Base-by-base conservation (phyloP, 2,113 vertebrate species). In the Sander lucioperca region DNA sequence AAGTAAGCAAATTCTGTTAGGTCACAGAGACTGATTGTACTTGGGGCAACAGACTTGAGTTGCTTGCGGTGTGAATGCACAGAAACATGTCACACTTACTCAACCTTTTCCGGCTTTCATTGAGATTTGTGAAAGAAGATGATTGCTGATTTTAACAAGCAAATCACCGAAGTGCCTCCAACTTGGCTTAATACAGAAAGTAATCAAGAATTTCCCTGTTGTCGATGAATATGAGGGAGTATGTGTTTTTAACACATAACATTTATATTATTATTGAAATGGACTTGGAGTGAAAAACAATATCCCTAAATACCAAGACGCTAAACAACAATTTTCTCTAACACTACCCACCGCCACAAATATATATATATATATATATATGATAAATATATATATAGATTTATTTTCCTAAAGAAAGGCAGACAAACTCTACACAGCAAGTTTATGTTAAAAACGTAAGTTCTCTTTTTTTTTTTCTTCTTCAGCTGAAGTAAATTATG, bases 291-390 rank as follows among this genome's bases (percentile, higher is more conserved):
- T 89, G 79, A 89, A 48, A 94, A 93, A 89, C 54, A 45, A 92
- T 86, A 83, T 56, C 59, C 45, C 65, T 53, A 87, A 85, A 85
- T 85, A 89, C 88, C 68, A 84, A 91, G 63, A 88, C 71, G 90
- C 81, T 88, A 86, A 93, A 94, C 85, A 89, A 89, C 86, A 79
- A 78, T 93, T 85, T 91, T 88, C 68, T 91, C 87, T 94, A 93
- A 93, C 64, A 78, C 93, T 93, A 95, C 86, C 89, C 89, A 95
- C 89, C 77, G 73, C 87, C 94, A 96, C 94, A 93, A 90, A 93
- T 87, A 93, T 86, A 93, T 85, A 85, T 77, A 87, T 90, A 78
- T 88, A 86, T 82, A 84, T 81, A 84, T 79, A 88, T 92, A 84
- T 91, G 88, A 53, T 74, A 67, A 62, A 84, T 36, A 58, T 53